Evolutionary conservation across 2,797 vertebrate species (phyloP), one percentile per base, ranked within the genome.

Genomic region (Natrix natrix): DNA sequence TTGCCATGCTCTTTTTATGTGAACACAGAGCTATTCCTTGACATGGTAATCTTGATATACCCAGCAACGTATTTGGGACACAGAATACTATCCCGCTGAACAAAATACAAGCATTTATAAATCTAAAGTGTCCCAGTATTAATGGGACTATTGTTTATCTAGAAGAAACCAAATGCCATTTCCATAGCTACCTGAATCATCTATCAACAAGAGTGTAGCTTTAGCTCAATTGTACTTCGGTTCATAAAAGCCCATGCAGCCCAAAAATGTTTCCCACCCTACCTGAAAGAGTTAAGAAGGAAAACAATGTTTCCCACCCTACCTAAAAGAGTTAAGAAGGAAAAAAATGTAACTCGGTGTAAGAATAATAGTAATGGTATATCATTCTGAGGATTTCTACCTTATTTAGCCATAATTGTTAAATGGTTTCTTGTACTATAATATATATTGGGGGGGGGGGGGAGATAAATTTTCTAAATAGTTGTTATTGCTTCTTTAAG

Each of bases 91-190:
- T 16, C 8, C 55, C 32, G 8, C 10, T 88, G n/a, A 57, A 57
- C 24, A 57, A 57, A 37, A 88, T n/a, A 48, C 37, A 89, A 89
- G 57, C 57, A 16, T 7, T 7, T 4, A 24, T 43, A 17, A 43
- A 48, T 92, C 93, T 95, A 93, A 93, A 32, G 59, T 66, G 90
- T 91, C 78, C 69, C 7, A 52, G 2, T 60, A 60, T 88, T 20
- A 88, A 88, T 0, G 13, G 57, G 37, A 43, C 43, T 11, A 59
- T 6, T 89, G 43, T 24, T 32, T 24, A 61, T 48, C 22, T 60
- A 28, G 37, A 61, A 89, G 32, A 48, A 37, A 14, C 22, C 32
- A 61, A 61, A 61, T 48, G 3, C 88, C 32, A 48, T 61, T 43
- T 37, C 56, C 32, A 60, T 24, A 60, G 57, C 22, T 43, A 43